These are phyloP conservation scores for Microctonus aethiopoides DNA, from an alignment of 2,888 invertebrate species.

Conservation along the genomic window DNA sequence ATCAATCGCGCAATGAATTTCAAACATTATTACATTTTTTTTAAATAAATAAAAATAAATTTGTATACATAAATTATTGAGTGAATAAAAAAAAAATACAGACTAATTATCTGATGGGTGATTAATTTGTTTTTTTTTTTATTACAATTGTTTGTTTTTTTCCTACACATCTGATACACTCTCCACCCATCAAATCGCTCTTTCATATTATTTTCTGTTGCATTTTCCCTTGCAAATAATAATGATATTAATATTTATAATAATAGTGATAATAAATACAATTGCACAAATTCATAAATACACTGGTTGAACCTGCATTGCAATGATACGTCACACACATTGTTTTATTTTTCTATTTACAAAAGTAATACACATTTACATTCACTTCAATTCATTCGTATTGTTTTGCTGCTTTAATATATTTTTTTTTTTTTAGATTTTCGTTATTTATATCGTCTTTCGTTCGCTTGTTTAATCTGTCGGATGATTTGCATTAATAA, in stretches of 20 bases:
- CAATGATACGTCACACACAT: background rate
- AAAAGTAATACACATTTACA: background rate
- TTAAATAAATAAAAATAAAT: background rate
- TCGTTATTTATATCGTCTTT: background rate
- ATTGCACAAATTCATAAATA: constrained; percentile 21
- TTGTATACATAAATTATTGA: background rate
- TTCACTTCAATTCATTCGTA: background rate
- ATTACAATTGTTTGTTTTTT: background rate
- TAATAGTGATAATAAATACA: constrained; percentile 31
- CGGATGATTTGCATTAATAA: background rate
- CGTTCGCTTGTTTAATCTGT: background rate
- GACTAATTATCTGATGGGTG: background rate
- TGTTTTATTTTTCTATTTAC: constrained; percentile 2
- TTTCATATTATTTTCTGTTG: background rate
- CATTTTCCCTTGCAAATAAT: background rate
- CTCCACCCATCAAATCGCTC: background rate
- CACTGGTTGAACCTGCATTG: constrained; percentile 17
- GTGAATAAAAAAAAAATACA: background rate
- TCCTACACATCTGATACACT: background rate
- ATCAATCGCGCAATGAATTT: background rate
- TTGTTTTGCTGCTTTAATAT: constrained; percentile 8
- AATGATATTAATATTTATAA: too few species aligned
- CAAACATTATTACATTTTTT: background rate
- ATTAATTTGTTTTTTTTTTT: background rate
- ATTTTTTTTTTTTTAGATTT: constrained; percentile 8